A percentile compares a stretch with the other conserved stretches of the same genome.
phyloP scores from a whole-genome alignment of 2,888 invertebrate genomes.

The Apamea crenata region DNA sequence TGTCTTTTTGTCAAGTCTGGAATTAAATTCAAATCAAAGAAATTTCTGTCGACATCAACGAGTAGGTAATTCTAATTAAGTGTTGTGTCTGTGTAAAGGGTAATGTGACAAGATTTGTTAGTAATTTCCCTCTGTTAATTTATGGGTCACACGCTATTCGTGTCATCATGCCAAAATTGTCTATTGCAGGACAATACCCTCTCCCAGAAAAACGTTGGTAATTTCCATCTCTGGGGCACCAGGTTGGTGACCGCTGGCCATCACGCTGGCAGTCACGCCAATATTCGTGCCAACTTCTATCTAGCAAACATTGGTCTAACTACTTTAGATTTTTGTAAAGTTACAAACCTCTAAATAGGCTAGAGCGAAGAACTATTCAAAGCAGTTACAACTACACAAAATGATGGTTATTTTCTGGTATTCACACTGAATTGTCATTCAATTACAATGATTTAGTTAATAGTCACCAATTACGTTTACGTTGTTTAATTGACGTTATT shows the following conservation, averaged over 20 bases:
- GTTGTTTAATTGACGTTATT: conserved; percentile 33
- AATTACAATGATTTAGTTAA: conserved; percentile 46
- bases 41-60: not conserved
- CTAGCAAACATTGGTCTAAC: conserved; percentile 25
- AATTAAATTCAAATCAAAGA: not conserved
- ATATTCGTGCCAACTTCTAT: conserved; percentile 42
- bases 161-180: conserved; percentile 21
- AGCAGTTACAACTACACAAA: conserved; percentile 6
- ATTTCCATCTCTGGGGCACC: conserved; percentile 17
- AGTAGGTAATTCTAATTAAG: not conserved
- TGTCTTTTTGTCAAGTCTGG: not conserved
- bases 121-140: conserved; percentile 5
- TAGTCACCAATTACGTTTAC: conserved; percentile 47
- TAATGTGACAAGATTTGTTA: not conserved
- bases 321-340: conserved; percentile 21
- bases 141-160: conserved; percentile 33
- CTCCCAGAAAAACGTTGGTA: conserved; percentile 1
- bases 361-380: not conserved
- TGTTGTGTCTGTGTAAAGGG: not conserved
- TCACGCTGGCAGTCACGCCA: conserved; percentile 30
- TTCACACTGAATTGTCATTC: conserved; percentile 25
- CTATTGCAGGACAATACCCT: conserved; percentile 34
- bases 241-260: conserved; percentile 48
- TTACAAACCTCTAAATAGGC: conserved; percentile 12
- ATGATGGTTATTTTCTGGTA: conserved; percentile 4